A percentile compares a stretch with the other conserved stretches of the same genome.
Evolutionary conservation across 2,113 vertebrate genomes (phyloP).

Genomic region (Percopsis transmontana): DNA sequence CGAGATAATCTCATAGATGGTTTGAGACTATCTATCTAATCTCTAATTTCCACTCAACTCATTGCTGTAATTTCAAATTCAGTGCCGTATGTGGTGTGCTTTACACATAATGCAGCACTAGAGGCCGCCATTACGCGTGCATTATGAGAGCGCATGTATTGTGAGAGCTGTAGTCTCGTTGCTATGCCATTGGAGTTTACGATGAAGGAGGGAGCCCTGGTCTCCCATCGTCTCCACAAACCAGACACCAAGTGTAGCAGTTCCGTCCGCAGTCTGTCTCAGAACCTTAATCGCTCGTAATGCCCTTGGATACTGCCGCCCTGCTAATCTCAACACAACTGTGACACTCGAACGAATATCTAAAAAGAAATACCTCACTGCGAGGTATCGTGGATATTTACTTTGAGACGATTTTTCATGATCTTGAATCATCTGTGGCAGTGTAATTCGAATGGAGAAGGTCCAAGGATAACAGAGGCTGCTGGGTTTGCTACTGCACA

Average conservation of each 20-base stretch:
- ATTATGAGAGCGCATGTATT: slow-evolving; percentile 29
- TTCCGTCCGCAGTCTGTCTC: slow-evolving; percentile 73
- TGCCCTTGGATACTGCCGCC: slow-evolving; percentile 69
- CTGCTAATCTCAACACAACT: slow-evolving; percentile 29
- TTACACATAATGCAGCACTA: slow-evolving; percentile 41
- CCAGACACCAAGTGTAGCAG: slow-evolving; percentile 69
- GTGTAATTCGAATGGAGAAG: slow-evolving; percentile 57
- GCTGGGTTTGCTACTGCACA: slow-evolving; percentile 63
- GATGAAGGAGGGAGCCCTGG: slow-evolving; percentile 65
- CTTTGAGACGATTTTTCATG: slow-evolving; percentile 25
- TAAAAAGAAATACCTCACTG: slow-evolving; percentile 19
- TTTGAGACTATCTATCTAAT: too few relatives aligned
- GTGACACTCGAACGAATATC: slow-evolving; percentile 13
- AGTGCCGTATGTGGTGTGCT: background rate
- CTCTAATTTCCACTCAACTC: too few relatives aligned
- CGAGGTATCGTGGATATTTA: slow-evolving; percentile 39
- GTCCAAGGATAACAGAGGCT: slow-evolving; percentile 66
- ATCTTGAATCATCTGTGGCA: slow-evolving; percentile 39
- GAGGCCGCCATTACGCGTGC: slow-evolving; percentile 54
- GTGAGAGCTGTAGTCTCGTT: slow-evolving; percentile 34
- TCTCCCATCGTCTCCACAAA: slow-evolving; percentile 58
- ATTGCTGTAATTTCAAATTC: too few relatives aligned
- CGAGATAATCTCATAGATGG: too few relatives aligned
- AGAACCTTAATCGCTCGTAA: slow-evolving; percentile 69
- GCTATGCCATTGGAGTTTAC: slow-evolving; percentile 42